Conservation (phyloP, 2,797 vertebrate species). For the Poecilia velifera region DNA sequence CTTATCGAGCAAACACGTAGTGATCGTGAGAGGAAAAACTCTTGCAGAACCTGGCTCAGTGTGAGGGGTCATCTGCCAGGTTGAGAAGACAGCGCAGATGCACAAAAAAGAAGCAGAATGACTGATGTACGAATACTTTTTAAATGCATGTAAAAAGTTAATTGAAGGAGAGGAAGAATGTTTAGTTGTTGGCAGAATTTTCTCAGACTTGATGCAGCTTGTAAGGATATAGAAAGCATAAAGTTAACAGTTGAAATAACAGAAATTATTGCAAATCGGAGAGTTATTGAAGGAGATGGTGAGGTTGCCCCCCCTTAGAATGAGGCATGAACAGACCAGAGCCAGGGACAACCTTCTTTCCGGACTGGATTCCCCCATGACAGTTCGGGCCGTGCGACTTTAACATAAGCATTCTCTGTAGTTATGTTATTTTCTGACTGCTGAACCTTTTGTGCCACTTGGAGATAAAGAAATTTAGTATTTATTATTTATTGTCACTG, state of each 20-base stretch:
- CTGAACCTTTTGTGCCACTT: not conserved
- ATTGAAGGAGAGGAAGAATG: too few species aligned
- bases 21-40: not conserved
- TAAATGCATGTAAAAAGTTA: too few species aligned
- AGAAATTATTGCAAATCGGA: not conserved
- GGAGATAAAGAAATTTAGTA: too few species aligned
- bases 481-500: not conserved
- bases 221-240: not conserved
- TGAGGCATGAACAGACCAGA: not conserved
- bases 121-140: too few species aligned
- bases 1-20: not conserved
- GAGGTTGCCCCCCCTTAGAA: not conserved
- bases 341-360: not conserved
- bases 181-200: not conserved
- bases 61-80: not conserved
- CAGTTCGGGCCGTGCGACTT: too few species aligned
- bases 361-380: too few species aligned
- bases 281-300: not conserved
- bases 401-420: too few species aligned
- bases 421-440: not conserved
- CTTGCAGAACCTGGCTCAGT: not conserved
- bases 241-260: not conserved
- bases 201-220: not conserved
- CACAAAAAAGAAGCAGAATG: too few species aligned
- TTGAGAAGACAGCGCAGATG: not conserved